These are phyloP conservation scores for Pholis gunnellus DNA, from an alignment of 2,113 vertebrate species.

Conservation along the genomic window DNA sequence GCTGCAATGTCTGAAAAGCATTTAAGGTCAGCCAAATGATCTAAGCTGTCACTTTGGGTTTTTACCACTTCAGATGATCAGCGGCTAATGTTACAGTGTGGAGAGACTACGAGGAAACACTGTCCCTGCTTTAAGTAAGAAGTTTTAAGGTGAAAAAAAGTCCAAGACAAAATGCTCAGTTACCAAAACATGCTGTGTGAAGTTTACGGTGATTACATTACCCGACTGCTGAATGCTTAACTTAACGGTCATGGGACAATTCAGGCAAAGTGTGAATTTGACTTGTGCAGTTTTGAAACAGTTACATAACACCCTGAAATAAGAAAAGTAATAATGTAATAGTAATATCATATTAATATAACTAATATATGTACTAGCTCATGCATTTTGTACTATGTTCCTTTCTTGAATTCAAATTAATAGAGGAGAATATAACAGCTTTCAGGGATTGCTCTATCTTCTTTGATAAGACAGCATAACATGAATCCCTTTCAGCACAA, in stretches of 20 bases:
- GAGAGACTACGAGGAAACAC: background rate
- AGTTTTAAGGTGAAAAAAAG: background rate
- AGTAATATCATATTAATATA: background rate
- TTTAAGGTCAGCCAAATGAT: slow-evolving; percentile 51
- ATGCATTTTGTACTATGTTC: slow-evolving; percentile 9
- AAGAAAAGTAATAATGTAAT: slow-evolving; percentile 5
- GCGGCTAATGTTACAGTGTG: background rate
- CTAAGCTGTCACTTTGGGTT: slow-evolving; percentile 37
- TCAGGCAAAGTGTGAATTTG: background rate
- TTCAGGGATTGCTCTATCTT: background rate
- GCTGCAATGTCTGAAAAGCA: slow-evolving; percentile 10
- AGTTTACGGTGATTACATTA: background rate
- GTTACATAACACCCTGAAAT: background rate
- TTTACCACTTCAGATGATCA: slow-evolving; percentile 25
- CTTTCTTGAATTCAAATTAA: background rate
- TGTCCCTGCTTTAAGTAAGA: background rate
- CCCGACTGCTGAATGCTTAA: background rate
- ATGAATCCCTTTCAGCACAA: background rate
- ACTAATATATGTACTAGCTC: slow-evolving; percentile 6
- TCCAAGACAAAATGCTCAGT: background rate
- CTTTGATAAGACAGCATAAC: background rate
- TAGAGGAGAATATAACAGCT: background rate
- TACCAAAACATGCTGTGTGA: background rate
- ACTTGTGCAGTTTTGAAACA: slow-evolving; percentile 1
- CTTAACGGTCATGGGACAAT: background rate